A percentile compares a stretch with the other conserved stretches of the same genome.
These are phyloP conservation scores for Apamea sordens DNA, from an alignment of 2,888 invertebrate species.

Conservation along the genomic window DNA sequence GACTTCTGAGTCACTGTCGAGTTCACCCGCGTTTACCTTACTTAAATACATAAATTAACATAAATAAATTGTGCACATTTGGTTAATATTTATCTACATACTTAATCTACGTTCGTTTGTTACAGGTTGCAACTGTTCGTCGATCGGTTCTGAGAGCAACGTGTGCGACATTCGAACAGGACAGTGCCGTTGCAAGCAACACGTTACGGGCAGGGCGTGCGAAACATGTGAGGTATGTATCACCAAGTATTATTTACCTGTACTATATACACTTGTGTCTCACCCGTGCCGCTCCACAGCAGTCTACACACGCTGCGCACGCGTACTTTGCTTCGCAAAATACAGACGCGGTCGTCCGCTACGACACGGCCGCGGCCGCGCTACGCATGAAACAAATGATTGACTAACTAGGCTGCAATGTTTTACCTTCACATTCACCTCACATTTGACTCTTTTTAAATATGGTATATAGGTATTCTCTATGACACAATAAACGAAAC, in stretches of 20 bases:
- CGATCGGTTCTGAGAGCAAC: slow-evolving; percentile 92
- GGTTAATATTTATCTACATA: background rate
- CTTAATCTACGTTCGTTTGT: slow-evolving; percentile 73
- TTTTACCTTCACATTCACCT: background rate
- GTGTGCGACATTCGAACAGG: slow-evolving; percentile 94
- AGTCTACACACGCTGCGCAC: background rate
- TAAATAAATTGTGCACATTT: background rate
- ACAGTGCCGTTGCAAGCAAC: slow-evolving; percentile 93
- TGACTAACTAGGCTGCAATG: too few species aligned
- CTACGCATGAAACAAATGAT: background rate
- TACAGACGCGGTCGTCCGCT: too few species aligned
- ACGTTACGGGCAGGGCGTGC: slow-evolving; percentile 94
- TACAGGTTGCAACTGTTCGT: slow-evolving; percentile 96
- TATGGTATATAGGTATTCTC: too few species aligned
- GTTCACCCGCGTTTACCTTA: too few species aligned
- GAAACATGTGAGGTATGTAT: slow-evolving; percentile 92
- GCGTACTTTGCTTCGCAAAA: background rate
- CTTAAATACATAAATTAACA: background rate
- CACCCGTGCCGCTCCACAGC: too few species aligned
- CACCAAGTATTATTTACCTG: background rate
- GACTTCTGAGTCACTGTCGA: too few species aligned
- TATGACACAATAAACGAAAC: too few species aligned
- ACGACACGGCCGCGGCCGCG: too few species aligned
- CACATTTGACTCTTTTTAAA: background rate
- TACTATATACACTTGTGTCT: background rate